These are phyloP conservation scores for Saturnia pavonia DNA, from an alignment of 2,888 invertebrate species.

Conservation along the genomic window DNA sequence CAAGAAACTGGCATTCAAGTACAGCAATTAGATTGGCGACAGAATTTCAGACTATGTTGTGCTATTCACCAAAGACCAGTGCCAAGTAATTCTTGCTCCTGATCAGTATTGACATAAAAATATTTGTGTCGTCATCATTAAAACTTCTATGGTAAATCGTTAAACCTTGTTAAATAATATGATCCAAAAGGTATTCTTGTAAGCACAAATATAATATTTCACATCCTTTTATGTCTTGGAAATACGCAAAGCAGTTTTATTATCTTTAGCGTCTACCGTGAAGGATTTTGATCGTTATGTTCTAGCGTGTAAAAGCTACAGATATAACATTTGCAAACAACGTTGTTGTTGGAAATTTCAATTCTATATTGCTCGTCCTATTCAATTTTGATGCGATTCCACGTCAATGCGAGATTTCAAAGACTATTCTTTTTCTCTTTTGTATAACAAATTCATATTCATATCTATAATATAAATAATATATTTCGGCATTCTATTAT, in stretches of 20 bases:
- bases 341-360: conserved; percentile 10
- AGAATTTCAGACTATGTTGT: not conserved
- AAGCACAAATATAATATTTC: conserved; percentile 8
- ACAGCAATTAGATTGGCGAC: not conserved
- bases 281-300: conserved; percentile 10
- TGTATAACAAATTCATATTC: not conserved
- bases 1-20: not conserved
- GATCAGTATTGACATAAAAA: not conserved
- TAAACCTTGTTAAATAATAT: conserved; percentile 6
- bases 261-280: not conserved
- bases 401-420: conserved; percentile 3
- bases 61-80: not conserved
- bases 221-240: conserved; percentile 4
- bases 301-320: not conserved
- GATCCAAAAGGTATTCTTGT: conserved; percentile 1
- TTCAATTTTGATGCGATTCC: conserved; percentile 17
- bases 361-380: conserved; percentile 15
- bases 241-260: conserved; percentile 7
- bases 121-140: not conserved
- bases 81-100: not conserved
- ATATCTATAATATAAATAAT: not conserved
- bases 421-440: conserved; percentile 7
- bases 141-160: not conserved
- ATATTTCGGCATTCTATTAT: too few species aligned
- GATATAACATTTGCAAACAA: not conserved